Base-by-base conservation (phyloP, 2,113 vertebrate species). In the Lucifuga dentata region DNA sequence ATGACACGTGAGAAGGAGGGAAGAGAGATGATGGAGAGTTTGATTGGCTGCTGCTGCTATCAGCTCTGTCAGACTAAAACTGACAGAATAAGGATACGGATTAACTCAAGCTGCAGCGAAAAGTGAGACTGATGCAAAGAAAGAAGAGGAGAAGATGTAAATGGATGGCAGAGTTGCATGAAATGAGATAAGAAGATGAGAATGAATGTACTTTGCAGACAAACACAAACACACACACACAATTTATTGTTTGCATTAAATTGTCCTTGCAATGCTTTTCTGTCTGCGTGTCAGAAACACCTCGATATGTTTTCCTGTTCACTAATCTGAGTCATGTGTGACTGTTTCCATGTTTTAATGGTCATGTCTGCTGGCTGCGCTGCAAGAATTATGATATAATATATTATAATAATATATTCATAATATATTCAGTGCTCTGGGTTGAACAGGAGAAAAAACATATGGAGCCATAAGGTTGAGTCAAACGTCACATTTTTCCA, bases 181-280 rank as follows among this genome's bases (percentile, higher is more conserved):
- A 66, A 70, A 61, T 11, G 23, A 51, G 68, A 84, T 69, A 80
- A 69, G 26, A 39, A 69, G 57, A 59, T 58, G 41, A n/a, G n/a
- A n/a, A n/a, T n/a, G n/a, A n/a, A n/a, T 50, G 44, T 68, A 49
- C 57, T 6, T 29, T 46, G 5, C 45, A 32, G 12, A 62, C 45
- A 5, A 38, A n/a, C n/a, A n/a, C n/a, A n/a, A n/a, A 45, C 48
- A 13, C 41, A 9, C 56, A 38, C 36, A 19, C 38, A 20, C 33
- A 20, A 17, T 4, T 15, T 24, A 19, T 64, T 64, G 13, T 15
- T 29, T 23, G n/a, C 7, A 41, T 38, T 41, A 8, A 53, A 43
- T 29, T 39, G n/a, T 43, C 11, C 17, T 40, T 56, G 21, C 39
- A 15, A 60, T 19, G 23, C 5, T n/a, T n/a, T n/a, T n/a, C n/a